phyloP scores from a whole-genome alignment of 2,888 invertebrate genomes.

The Dynastes grantii region DNA sequence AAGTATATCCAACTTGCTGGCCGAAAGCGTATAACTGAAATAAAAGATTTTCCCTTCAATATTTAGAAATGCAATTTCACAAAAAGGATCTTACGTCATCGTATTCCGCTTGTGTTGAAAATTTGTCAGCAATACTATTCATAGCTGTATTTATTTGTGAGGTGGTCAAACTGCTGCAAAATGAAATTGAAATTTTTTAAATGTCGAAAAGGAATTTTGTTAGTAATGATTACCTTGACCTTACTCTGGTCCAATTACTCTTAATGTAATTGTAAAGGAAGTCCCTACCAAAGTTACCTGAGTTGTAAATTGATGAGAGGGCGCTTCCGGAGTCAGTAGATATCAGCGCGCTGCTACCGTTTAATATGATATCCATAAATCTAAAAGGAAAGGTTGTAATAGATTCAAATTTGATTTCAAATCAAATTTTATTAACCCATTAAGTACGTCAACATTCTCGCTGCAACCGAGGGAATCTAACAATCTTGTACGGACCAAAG shows the following conservation, averaged over 20 bases:
- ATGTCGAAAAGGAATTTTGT: background rate
- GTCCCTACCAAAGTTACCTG: constrained; percentile 40
- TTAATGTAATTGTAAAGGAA: constrained; percentile 44
- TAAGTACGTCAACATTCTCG: constrained; percentile 45
- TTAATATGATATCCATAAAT: background rate
- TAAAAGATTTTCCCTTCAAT: background rate
- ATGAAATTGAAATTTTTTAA: background rate
- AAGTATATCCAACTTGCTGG: background rate
- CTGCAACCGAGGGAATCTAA: constrained; percentile 54
- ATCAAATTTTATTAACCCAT: constrained; percentile 2
- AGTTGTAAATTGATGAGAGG: constrained; percentile 37
- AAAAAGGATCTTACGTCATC: constrained; percentile 39
- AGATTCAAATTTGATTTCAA: background rate
- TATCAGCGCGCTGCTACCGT: background rate
- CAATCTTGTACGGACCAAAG: constrained; percentile 41
- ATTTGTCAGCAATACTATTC: constrained; percentile 47
- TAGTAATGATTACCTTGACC: constrained; percentile 16
- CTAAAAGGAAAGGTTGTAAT: background rate
- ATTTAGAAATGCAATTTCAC: background rate
- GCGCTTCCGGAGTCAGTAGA: constrained; percentile 17
- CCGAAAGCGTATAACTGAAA: constrained; percentile 44
- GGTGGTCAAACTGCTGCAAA: constrained; percentile 29
- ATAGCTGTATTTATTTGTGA: constrained; percentile 29
- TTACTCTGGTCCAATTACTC: constrained; percentile 28
- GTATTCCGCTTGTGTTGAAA: constrained; percentile 50